phyloP scores from a whole-genome alignment of 1,140 invertebrate genomes.

The Helicoverpa zea region DNA sequence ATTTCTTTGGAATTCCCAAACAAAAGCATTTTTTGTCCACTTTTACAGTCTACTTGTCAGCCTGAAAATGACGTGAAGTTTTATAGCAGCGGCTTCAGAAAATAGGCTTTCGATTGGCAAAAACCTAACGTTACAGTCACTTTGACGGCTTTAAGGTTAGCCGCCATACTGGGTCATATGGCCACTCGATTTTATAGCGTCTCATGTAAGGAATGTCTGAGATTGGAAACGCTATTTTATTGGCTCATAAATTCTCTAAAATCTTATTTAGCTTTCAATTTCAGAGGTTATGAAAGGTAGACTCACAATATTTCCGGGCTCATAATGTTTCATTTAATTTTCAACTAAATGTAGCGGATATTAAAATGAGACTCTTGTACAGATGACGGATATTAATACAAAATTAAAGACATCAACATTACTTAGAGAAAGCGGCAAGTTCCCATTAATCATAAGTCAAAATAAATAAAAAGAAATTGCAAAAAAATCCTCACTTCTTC shows the following conservation, averaged over 20 bases:
- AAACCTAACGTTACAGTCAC: slow-evolving; percentile 8
- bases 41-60: slow-evolving; percentile 20
- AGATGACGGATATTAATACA: slow-evolving; percentile 33
- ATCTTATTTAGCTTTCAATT: slow-evolving; percentile 2
- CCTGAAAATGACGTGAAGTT: slow-evolving; percentile 14
- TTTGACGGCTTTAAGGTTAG: slow-evolving; percentile 15
- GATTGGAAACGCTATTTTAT: slow-evolving; percentile 13
- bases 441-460: slow-evolving; percentile 53
- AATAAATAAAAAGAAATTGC: neutral
- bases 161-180: neutral
- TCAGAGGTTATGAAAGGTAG: neutral
- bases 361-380: neutral
- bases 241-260: neutral
- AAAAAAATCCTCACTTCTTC: neutral
- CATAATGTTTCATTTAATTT: neutral
- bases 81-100: slow-evolving; percentile 25
- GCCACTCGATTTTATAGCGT: slow-evolving; percentile 23
- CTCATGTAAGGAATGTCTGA: slow-evolving; percentile 3
- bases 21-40: slow-evolving; percentile 30
- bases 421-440: neutral
- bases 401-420: slow-evolving; percentile 14
- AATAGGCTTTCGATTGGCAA: slow-evolving; percentile 29
- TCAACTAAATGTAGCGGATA: neutral
- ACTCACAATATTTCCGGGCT: neutral
- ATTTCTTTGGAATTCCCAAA: slow-evolving; percentile 23